These are phyloP conservation scores for Diuraphis noxia DNA, from an alignment of 1,140 invertebrate species.

Conservation along the genomic window DNA sequence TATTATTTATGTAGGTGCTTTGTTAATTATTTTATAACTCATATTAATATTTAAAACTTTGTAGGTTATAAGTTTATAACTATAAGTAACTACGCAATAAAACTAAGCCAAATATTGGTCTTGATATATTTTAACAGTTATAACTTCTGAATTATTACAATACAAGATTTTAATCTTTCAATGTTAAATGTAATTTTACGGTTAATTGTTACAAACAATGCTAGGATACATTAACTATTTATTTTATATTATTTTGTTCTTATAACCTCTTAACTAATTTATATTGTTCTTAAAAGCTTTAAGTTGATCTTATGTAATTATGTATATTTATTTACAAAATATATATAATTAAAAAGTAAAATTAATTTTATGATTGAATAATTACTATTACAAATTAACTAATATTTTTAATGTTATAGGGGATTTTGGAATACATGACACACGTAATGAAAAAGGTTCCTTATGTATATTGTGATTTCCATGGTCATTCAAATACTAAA, in stretches of 20 bases:
- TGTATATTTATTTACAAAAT: neutral
- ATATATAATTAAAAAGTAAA: neutral
- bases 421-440: slow-evolving; percentile 68
- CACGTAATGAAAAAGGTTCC: slow-evolving; percentile 67
- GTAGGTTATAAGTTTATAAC: no score
- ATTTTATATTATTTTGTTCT: neutral
- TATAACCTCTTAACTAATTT: neutral
- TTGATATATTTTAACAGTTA: neutral
- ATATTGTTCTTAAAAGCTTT: neutral
- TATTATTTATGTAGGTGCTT: neutral
- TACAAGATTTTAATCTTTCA: neutral
- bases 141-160: neutral
- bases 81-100: neutral
- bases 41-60: neutral
- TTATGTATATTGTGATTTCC: slow-evolving; percentile 83
- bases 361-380: neutral
- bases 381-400: neutral
- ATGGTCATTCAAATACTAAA: slow-evolving; percentile 85
- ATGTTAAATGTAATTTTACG: neutral
- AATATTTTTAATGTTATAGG: slow-evolving; percentile 59
- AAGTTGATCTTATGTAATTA: no score
- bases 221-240: neutral
- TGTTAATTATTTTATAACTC: neutral
- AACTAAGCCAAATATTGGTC: neutral
- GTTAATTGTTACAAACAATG: neutral